Conservation (phyloP, 1,140 invertebrate genomes). For the Pararge aegeria region DNA sequence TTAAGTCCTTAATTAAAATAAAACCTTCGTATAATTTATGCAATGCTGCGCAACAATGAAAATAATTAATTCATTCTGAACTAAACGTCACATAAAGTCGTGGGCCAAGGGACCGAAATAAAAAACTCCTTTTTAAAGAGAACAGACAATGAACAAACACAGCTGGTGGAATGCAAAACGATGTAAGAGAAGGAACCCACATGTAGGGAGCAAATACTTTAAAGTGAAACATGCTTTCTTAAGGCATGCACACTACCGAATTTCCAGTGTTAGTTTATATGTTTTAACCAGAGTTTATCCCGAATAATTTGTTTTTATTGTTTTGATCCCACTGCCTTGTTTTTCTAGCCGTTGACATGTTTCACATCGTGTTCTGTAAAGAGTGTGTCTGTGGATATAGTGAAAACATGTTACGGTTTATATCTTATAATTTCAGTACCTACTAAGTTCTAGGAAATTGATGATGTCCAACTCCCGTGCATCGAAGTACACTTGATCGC, state of each 20-base stretch:
- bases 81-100: constrained; percentile 75
- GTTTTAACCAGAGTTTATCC: too few relatives aligned
- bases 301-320: too few relatives aligned
- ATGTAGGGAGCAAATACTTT: constrained; percentile 26
- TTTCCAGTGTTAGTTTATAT: background rate
- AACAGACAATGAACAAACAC: constrained; percentile 77
- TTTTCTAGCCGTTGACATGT: too few relatives aligned
- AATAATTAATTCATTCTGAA: constrained; percentile 70
- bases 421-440: too few relatives aligned
- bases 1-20: constrained; percentile 64
- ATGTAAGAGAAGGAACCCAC: constrained; percentile 36
- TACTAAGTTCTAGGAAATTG: too few relatives aligned
- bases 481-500: too few relatives aligned
- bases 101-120: constrained; percentile 62
- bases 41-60: constrained; percentile 65
- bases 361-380: too few relatives aligned
- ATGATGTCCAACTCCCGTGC: too few relatives aligned
- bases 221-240: constrained; percentile 21
- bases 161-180: constrained; percentile 75
- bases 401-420: too few relatives aligned
- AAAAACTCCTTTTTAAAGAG: constrained; percentile 69
- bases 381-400: too few relatives aligned
- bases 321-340: too few relatives aligned
- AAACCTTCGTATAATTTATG: constrained; percentile 66
- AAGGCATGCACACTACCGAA: constrained; percentile 9